Base-by-base conservation (phyloP, 2,113 vertebrate genomes). In the Hirundichthys speculiger region DNA sequence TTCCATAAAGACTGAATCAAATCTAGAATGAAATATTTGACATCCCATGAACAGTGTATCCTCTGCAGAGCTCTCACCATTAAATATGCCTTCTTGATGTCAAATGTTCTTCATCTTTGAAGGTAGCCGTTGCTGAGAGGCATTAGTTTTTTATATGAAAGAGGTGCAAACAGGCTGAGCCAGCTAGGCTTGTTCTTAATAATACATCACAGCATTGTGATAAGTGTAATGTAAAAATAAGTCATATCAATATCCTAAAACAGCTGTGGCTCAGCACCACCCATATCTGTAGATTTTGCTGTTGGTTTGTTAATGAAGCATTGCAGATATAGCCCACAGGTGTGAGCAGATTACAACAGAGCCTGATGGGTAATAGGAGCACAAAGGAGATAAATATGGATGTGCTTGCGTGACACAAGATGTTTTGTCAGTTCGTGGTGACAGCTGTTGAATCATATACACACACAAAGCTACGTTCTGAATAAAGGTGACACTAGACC, bases 401-500 rank as follows among this genome's bases (percentile, higher is more conserved):
- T 49, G 25, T 53, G 30, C 60, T 40, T 56, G 56, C 56, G 55
- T 67, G 61, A 75, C 70, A 69, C 53, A 64, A 69, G 66, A 77
- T 53, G 70, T 43, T n/a, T 18, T 66, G 74, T 80, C 78, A 86
- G 25, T 66, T 54, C 78, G 74, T 67, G 41, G 43, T 54, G 67
- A 84, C 79, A 82, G 64, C 82, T 88, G 82, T 51, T 68, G 53
- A 76, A 83, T 68, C 59, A 69, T 65, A 81, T 62, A 65, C 30
- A 34, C 4, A 69, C 68, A 81, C 64, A 65, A 40, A 69, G 60
- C 61, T 63, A 73, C 80, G 68, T 78, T 57, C 30, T 24, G 61
- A 38, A 69, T 83, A 73, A 89, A 87, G 82, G 86, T 86, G 86
- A 90, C 83, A 77, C 82, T 61, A 65, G 30, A 49, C 79, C 79